Conservation (phyloP, 2,888 invertebrate genomes). For the Seladonia tumulorum region DNA sequence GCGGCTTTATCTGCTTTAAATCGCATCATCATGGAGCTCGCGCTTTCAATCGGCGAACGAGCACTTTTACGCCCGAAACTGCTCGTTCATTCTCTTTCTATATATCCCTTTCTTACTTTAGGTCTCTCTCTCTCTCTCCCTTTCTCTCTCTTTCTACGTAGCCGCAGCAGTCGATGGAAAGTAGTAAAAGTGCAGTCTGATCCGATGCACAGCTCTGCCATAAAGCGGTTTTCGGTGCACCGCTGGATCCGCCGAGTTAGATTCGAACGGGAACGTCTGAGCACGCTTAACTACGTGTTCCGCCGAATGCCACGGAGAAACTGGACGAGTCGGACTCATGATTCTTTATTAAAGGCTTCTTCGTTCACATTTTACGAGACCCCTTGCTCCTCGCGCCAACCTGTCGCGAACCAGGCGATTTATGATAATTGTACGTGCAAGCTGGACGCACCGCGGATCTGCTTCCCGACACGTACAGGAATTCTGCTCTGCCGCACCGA, state of each 20-base stretch:
- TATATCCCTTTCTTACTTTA: neutral
- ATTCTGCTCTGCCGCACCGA: neutral
- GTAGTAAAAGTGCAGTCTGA: constrained; percentile 46
- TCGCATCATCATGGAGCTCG: constrained; percentile 26
- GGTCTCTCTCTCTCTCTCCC: neutral
- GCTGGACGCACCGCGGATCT: neutral
- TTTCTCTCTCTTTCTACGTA: neutral
- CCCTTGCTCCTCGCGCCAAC: neutral
- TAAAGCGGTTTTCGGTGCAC: constrained; percentile 40
- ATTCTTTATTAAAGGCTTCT: neutral
- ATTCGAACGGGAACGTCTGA: constrained; percentile 27
- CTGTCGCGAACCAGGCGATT: neutral
- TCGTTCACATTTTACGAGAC: neutral
- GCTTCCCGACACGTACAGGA: neutral
- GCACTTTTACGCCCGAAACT: constrained; percentile 8
- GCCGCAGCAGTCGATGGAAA: constrained; percentile 7
- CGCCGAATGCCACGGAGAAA: neutral
- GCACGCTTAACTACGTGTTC: constrained; percentile 23
- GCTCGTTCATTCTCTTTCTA: neutral
- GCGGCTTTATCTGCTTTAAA: constrained; percentile 49
- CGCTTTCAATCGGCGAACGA: constrained; percentile 45
- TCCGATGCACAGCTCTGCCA: constrained; percentile 30
- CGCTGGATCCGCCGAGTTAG: constrained; percentile 7
- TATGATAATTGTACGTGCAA: neutral
- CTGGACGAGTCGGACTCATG: neutral